Base-by-base conservation (phyloP, 1,140 invertebrate genomes). In the Bemisia tabaci region DNA sequence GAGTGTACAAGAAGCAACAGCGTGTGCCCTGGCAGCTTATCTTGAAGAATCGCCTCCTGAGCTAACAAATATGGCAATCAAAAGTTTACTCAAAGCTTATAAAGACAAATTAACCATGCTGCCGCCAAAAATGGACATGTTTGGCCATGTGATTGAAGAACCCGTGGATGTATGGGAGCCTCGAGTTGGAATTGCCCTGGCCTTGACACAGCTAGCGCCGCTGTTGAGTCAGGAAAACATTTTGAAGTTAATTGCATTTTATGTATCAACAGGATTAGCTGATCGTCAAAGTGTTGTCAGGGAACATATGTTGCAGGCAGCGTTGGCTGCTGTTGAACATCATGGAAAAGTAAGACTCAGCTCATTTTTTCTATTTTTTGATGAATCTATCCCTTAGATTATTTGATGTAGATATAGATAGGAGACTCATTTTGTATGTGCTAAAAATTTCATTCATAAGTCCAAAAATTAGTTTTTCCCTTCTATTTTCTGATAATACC, bases 261-360 rank as follows among this genome's bases (percentile, higher is more conserved):
- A 95, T 77, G 93, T 99, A 12, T 84, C 87, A 0, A 84, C 85
- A 62, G 93, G 91, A 1, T 81, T 99, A 2, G 87, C 87, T 2
- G 96, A 99, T 80, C 82, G 94, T 22, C 84, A 88, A 75, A 82
- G 86, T 69, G 80, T 83, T 22, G 96, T 98, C 2, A 82, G 93
- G 23, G 86, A 84, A 25, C 86, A 92, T 75, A 98, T 99, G 95
- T 80, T 97, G 61, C 87, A 88, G 68, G 94, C 95, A 27, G 94
- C 94, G n/a, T 83, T 97, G 67, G 87, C 87, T 64, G 84, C 92
- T 64, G 90, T 98, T 1, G 90, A 97, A 76, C 79, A 89, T 61
- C 94, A 98, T 80, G 95, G 95, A 33, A 95, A 95, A 80, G 84
- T 87, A 68, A 77, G 22, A 12, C 58, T 68, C 62, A 22, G n/a